Evolutionary conservation across 2,113 vertebrate species (phyloP), one percentile per base, ranked within the genome.

Genomic region (Ptilorrhoa leucosticta): DNA sequence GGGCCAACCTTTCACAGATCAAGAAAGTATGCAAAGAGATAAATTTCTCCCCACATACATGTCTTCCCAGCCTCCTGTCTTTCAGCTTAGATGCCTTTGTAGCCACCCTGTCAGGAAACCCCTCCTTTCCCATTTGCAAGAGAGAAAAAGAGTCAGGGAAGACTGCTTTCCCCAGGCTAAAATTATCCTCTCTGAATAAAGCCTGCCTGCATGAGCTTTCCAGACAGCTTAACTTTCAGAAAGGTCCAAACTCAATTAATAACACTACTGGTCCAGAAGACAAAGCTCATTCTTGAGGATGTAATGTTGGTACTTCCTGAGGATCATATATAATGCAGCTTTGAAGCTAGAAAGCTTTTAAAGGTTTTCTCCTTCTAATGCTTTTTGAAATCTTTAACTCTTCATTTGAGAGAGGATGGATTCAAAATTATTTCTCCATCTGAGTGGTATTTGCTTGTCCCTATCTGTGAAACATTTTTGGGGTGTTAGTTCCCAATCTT

Each of bases 211-310:
- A 37, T 65, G 42, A 42, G 88, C 83, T 93, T 96, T 84, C 70
- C 91, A 90, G 72, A 51, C 22, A 91, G 94, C 66, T 87, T 84
- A 84, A 87, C 93, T 93, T 93, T 56, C 70, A 92, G 91, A 89
- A 89, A 90, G 68, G 35, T 70, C 61, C 54, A 70, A 91, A 69
- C 61, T 72, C 77, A 84, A 84, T 83, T 81, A 92, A 81, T 84
- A 92, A 28, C 37, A 51, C 35, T 81, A 48, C 56, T 65, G 42
- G 69, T 89, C 40, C 81, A 95, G 89, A 71, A 89, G 53, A 78
- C 45, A 91, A 91, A 92, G 35, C 44, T 81, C 47, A 71, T 76
- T 95, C 81, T 91, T 70, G 54, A 94, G 68, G 44, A 92, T 40
- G 51, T 56, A 64, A 54, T 24, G 14, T 28, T 51, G 40, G 53